Conservation (phyloP, 92 coral and sea anemone species). For the Pocillopora meandrina region DNA sequence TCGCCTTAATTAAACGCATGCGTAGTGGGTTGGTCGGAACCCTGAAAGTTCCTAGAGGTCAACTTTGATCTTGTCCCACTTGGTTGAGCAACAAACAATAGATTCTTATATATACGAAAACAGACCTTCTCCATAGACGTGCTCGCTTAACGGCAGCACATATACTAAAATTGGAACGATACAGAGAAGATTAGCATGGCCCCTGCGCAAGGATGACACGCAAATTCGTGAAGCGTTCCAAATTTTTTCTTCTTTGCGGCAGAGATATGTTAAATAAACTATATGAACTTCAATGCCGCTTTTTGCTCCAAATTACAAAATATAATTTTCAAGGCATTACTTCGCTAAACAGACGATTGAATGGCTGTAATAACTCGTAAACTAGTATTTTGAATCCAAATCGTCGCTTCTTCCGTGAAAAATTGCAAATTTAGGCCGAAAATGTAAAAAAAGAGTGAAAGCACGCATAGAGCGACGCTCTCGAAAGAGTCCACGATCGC, state of each 20-base stretch:
- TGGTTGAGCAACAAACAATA: not conserved
- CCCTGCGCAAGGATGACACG: conserved; percentile 99
- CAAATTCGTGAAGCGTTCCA: conserved; percentile 99
- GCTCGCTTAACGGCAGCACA: conserved; percentile 79
- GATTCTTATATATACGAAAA: not conserved
- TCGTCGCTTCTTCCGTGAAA: not conserved
- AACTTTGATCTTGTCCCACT: not conserved
- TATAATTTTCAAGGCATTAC: not conserved
- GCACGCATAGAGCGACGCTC: not conserved
- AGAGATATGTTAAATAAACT: not conserved
- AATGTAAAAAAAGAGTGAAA: not conserved
- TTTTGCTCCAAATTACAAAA: not conserved
- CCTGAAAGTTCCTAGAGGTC: not conserved
- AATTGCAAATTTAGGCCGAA: not conserved
- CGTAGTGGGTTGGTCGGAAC: not conserved
- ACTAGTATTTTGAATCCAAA: not conserved
- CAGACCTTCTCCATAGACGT: not conserved
- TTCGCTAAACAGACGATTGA: not conserved
- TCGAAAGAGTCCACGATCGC: not conserved
- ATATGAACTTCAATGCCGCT: not conserved
- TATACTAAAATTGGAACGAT: conserved; percentile 98
- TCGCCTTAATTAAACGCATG: not conserved
- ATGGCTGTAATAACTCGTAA: not conserved
- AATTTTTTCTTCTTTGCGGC: conserved; percentile 48
- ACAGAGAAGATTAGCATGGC: conserved; percentile 99